These are phyloP conservation scores for Bombus superbus DNA, from an alignment of 1,140 invertebrate species.

Conservation along the genomic window DNA sequence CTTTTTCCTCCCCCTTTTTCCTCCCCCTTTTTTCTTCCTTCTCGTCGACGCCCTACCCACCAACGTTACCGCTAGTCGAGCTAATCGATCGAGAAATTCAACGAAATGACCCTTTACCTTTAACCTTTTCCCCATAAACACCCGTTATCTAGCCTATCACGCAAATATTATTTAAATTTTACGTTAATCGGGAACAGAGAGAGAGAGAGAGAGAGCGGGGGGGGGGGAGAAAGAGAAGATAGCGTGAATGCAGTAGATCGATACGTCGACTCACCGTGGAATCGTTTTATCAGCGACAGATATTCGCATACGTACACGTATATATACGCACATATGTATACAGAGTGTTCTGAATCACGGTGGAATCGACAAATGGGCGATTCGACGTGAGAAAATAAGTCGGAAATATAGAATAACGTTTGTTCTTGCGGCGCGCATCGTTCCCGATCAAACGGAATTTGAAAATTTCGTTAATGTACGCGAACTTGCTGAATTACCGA, in stretches of 20 bases:
- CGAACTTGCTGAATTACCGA: too few species aligned
- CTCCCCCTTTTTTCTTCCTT: neutral
- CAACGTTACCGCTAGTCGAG: neutral
- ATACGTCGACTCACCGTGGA: conserved; percentile 52
- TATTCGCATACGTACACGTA: neutral
- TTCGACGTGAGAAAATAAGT: neutral
- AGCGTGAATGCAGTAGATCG: conserved; percentile 63
- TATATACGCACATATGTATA: neutral
- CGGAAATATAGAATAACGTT: too few species aligned
- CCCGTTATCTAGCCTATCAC: conserved; percentile 29
- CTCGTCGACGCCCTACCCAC: neutral
- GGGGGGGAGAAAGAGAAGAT: neutral
- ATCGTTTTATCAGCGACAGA: conserved; percentile 29
- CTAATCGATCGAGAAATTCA: conserved; percentile 52
- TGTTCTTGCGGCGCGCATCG: too few species aligned
- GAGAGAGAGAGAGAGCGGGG: neutral
- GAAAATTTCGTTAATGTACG: too few species aligned
- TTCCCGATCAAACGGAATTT: too few species aligned
- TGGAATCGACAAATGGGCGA: neutral
- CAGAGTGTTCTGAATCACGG: neutral
- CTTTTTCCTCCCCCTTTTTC: too few species aligned
- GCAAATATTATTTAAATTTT: conserved; percentile 64
- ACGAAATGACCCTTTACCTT: conserved; percentile 58
- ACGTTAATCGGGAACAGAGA: conserved; percentile 50
- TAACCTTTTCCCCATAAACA: conserved; percentile 45